These are phyloP conservation scores for Riparia riparia DNA, from an alignment of 2,113 vertebrate genomes.

Conservation along the genomic window DNA sequence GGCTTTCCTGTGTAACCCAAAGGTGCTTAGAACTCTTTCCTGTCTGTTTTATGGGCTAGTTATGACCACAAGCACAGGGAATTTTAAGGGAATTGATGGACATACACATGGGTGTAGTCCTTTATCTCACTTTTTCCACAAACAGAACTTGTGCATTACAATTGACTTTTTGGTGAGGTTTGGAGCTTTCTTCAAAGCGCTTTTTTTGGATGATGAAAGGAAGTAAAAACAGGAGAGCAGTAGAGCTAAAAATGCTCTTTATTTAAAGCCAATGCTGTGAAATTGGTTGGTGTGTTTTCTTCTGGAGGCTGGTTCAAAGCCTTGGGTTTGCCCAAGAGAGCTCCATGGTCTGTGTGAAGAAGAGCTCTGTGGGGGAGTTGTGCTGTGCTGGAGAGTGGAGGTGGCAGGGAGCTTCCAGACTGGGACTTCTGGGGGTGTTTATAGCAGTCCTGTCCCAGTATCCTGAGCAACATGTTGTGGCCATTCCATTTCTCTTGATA, in stretches of 20 bases:
- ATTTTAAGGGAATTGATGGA: neutral
- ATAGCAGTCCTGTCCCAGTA: neutral
- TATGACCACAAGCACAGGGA: neutral
- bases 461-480: neutral
- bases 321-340: neutral
- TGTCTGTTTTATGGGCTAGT: neutral
- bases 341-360: neutral
- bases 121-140: neutral
- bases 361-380: neutral
- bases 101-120: neutral
- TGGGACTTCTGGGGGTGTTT: neutral
- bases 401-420: neutral
- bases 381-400: accelerated
- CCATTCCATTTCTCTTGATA: neutral
- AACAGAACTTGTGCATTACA: neutral
- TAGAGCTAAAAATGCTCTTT: neutral
- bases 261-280: neutral
- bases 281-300: neutral
- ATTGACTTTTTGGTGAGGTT: neutral
- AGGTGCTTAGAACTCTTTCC: neutral
- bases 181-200: neutral
- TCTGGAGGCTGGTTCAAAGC: neutral
- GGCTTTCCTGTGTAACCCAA: neutral
- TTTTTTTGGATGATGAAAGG: neutral
- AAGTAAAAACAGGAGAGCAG: neutral